Conservation (phyloP, 2,797 vertebrate genomes). For the Sebastes jordani region DNA sequence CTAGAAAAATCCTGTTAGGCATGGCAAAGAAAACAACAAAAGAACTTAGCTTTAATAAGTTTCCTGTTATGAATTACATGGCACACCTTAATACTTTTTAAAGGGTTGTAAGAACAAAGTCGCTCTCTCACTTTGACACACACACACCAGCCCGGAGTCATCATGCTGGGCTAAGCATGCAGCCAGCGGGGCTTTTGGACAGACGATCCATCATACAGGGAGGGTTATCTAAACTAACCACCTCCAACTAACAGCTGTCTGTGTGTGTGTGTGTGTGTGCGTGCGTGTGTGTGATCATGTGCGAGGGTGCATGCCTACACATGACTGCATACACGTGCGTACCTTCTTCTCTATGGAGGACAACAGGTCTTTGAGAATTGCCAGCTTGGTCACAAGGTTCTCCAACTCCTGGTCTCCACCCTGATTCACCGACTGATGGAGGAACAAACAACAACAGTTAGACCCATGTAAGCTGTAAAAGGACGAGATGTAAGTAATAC, state of each 20-base stretch:
- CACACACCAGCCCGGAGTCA: neutral
- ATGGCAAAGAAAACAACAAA: neutral
- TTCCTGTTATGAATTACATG: neutral
- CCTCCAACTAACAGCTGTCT: conserved; percentile 10
- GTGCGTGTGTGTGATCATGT: neutral
- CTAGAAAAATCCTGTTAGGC: neutral
- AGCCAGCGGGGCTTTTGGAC: neutral
- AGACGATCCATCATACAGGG: conserved; percentile 26
- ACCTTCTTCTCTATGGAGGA: conserved; percentile 97
- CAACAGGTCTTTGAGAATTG: conserved; percentile 94
- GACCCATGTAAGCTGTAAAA: neutral
- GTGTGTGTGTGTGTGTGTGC: neutral
- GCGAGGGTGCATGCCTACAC: neutral
- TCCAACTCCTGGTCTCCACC: conserved; percentile 95
- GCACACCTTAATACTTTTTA: neutral
- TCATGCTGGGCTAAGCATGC: conserved; percentile 7
- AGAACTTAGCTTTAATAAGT: neutral
- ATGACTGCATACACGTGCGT: conserved; percentile 12
- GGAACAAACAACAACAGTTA: neutral
- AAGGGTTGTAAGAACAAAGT: neutral
- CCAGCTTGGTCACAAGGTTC: conserved; percentile 92
- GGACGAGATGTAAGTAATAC: neutral
- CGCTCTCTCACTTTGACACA: neutral
- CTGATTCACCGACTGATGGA: conserved; percentile 83
- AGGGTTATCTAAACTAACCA: conserved; percentile 31